Base-by-base conservation (phyloP, 1,140 invertebrate genomes). In the Platorchestia sp. region DNA sequence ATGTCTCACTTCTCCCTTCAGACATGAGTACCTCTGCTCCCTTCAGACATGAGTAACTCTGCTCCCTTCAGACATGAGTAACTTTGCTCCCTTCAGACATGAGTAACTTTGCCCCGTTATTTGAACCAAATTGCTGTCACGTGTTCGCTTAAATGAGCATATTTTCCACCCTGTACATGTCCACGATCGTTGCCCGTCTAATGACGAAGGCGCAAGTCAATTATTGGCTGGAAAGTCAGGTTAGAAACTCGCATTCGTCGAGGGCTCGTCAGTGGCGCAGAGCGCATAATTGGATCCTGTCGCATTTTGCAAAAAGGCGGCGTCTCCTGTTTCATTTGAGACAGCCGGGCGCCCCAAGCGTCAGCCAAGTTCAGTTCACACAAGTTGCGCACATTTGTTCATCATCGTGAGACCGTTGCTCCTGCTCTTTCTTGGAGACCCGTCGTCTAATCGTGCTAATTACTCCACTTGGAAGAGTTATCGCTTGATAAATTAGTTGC, bases 371-470 rank as follows among this genome's bases (percentile, higher is more conserved):
- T 14, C 87, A 19, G 36, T 89, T 89, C 87, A 89, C 91, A 47
- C 36, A 45, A 93, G 43, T 45, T 45, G 91, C 14, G 41, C 87
- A 93, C 91, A 45, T 93, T 93, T 93, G 91, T 93, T 45, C 43
- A 93, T 93, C 91, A 93, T 42, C 14, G 44, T 44, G 43, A 45
- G 91, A 44, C 43, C 91, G 44, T 44, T 93, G 45, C 91, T n/a
- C 91, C 47, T 19, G 44, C 43, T 45, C 45, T 45, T 44, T 93
- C 91, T 47, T 45, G 91, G 43, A 3, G 45, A 93, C 43, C 91
- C 91, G 91, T 93, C 45, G 6, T 93, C 91, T 93, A 93, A 93
- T 93, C 91, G 91, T 40, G 27, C 91, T 93, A 93, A 93, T 93
- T 93, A 93, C 43, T 93, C 44, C 44, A 40, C 91, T 93, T 93